Base-by-base conservation (phyloP, 2,888 invertebrate species). In the Nineta flava region DNA sequence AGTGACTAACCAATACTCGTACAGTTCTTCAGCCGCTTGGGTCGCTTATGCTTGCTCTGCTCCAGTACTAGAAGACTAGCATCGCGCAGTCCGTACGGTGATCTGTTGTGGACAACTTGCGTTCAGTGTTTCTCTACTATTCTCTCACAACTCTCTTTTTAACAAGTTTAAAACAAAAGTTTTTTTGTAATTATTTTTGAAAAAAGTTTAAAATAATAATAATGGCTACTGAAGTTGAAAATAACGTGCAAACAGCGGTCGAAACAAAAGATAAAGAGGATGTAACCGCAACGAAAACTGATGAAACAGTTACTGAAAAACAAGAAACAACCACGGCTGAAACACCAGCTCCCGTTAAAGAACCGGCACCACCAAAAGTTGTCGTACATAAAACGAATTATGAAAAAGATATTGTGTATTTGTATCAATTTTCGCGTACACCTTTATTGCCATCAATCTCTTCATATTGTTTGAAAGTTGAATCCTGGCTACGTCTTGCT, bases 391-490 rank as follows among this genome's bases (percentile, higher is more conserved):
- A 92, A 70, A 68, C 76, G 55, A 87, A 87, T 69, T 93, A 79
- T 65, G 90, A 93, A 63, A 87, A 91, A 73, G 94, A 94, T 69
- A 75, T 87, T 61, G 87, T 93, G 56, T 95, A 95, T 73, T 73
- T 95, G 66, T 92, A 92, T 70, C 94, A 94, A 71, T 91, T 94
- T 68, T 82, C 90, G 57, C 81, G 94, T 64, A 90, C 90, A 58
- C 87, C 91, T 57, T 74, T 87, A 65, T 73, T 93, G 64, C 93
- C 93, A 53, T 91, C 92, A 54, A 75, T 90, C 60, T 93, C 92
- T 57, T 90, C 92, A 52, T 93, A 86, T 70, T 92, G 91, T 72
- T 79, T 94, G 66, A 94, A 94, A 78, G 87, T 93, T 60, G 94
- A 95, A 75, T 91, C 93, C 62, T 94, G 92, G 91, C 77, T 95